These are phyloP conservation scores for Acanthosepion lycidas DNA, from an alignment of 2,888 invertebrate genomes.

Conservation along the genomic window DNA sequence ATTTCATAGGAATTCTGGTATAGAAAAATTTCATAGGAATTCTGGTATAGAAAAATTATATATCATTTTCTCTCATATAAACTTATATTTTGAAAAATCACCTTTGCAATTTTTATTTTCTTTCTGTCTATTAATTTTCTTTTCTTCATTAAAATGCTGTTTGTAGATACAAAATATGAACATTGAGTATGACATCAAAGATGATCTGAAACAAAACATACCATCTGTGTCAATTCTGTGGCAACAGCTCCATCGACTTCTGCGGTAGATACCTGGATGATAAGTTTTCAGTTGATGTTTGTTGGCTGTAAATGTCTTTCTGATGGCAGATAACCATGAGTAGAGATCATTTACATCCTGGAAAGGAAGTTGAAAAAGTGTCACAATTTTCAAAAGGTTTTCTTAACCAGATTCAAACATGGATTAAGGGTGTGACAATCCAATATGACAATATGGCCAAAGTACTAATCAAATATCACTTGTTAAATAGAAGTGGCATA, in stretches of 20 bases:
- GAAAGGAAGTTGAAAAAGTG: not conserved
- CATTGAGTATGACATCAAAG: not conserved
- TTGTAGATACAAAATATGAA: not conserved
- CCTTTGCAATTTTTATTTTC: too few species aligned
- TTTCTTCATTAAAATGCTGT: not conserved
- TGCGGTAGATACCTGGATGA: slow-evolving; percentile 62
- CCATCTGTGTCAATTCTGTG: slow-evolving; percentile 56
- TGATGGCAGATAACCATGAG: slow-evolving; percentile 64
- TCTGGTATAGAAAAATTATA: too few species aligned
- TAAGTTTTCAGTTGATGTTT: slow-evolving; percentile 57
- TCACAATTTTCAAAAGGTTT: not conserved
- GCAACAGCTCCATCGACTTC: slow-evolving; percentile 63
- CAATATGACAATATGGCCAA: too few species aligned
- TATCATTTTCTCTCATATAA: too few species aligned
- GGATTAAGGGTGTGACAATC: too few species aligned
- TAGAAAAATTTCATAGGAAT: too few species aligned
- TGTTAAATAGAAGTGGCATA: too few species aligned
- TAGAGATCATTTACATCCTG: slow-evolving; percentile 64
- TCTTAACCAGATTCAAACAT: not conserved
- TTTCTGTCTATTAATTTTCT: too few species aligned
- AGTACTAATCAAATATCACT: too few species aligned
- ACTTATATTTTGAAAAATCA: too few species aligned
- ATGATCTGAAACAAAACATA: slow-evolving; percentile 47
- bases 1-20: too few species aligned
- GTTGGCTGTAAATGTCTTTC: slow-evolving; percentile 62